phyloP scores from a whole-genome alignment of 2,888 invertebrate species.

The Mythimna lalbum region DNA sequence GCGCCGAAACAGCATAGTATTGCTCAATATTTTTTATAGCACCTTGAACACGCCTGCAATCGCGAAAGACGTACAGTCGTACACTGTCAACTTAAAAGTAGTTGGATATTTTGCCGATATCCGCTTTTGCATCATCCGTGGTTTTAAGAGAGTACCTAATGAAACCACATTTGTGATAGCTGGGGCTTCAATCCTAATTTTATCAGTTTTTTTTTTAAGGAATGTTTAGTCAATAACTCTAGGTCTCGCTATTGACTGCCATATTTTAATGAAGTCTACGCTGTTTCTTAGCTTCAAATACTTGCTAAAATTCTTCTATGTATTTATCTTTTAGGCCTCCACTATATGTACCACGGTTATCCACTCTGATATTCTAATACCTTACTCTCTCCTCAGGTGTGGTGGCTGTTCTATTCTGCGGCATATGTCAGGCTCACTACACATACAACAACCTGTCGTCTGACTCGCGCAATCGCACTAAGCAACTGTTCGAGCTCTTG shows the following conservation, averaged over 20 bases:
- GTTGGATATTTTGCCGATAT: too few species aligned
- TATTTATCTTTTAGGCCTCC: neutral
- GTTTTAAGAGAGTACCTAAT: too few species aligned
- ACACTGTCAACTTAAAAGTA: too few species aligned
- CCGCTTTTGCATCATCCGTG: too few species aligned
- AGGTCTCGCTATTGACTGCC: too few species aligned
- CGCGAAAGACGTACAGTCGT: too few species aligned
- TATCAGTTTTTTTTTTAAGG: neutral
- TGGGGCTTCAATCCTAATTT: too few species aligned
- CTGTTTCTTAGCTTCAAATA: neutral
- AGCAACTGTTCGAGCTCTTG: conserved; percentile 97
- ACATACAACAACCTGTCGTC: conserved; percentile 98
- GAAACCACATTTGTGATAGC: too few species aligned
- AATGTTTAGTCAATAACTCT: neutral
- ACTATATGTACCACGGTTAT: neutral
- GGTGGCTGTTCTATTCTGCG: conserved; percentile 99
- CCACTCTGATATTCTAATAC: neutral
- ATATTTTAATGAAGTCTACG: too few species aligned
- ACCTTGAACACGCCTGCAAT: too few species aligned
- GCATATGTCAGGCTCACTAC: conserved; percentile 99
- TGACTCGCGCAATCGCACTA: conserved; percentile 96
- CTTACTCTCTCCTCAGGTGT: conserved; percentile 91
- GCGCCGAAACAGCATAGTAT: too few species aligned
- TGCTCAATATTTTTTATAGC: too few species aligned
- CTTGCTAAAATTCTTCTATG: neutral